Percentiles rank a stretch among this genome's conserved stretches.
Conservation (phyloP, 2,113 vertebrate species). For the Daboia siamensis region DNA sequence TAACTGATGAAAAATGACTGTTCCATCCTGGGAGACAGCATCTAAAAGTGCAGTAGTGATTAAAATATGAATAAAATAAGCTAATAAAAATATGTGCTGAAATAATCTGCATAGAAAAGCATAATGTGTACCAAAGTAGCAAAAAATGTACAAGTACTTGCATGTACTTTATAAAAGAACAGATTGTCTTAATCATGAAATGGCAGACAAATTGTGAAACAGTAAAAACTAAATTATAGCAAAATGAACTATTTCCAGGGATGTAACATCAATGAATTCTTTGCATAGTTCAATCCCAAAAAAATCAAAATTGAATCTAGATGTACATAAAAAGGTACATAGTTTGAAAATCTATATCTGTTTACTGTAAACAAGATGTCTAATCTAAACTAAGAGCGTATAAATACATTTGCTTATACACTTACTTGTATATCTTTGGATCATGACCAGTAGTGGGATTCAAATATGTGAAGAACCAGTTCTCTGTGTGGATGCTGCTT, state of each 20-base stretch:
- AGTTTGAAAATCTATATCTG: background rate
- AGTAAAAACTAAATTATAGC: constrained; percentile 33
- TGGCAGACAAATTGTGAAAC: constrained; percentile 38
- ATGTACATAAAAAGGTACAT: background rate
- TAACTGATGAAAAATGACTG: constrained; percentile 63
- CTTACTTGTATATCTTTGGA: background rate
- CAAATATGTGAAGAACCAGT: no score
- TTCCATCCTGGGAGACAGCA: constrained; percentile 48
- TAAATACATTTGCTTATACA: background rate
- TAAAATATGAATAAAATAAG: constrained; percentile 42
- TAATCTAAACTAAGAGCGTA: no score
- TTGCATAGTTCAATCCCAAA: accelerated
- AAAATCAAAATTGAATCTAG: background rate
- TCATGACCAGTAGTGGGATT: no score
- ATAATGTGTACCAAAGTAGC: constrained; percentile 35
- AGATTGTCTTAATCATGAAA: constrained; percentile 59
- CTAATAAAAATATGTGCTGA: constrained; percentile 45
- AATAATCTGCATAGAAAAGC: constrained; percentile 46
- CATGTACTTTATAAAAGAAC: constrained; percentile 53
- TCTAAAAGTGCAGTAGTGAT: constrained; percentile 49
- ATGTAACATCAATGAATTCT: background rate
- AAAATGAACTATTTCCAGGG: constrained; percentile 21
- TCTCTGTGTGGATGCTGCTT: no score
- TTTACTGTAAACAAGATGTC: background rate
- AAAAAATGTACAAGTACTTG: constrained; percentile 22